Evolutionary conservation across 1,140 invertebrate genomes (phyloP).

Genomic region (Euura saliciscinereae): DNA sequence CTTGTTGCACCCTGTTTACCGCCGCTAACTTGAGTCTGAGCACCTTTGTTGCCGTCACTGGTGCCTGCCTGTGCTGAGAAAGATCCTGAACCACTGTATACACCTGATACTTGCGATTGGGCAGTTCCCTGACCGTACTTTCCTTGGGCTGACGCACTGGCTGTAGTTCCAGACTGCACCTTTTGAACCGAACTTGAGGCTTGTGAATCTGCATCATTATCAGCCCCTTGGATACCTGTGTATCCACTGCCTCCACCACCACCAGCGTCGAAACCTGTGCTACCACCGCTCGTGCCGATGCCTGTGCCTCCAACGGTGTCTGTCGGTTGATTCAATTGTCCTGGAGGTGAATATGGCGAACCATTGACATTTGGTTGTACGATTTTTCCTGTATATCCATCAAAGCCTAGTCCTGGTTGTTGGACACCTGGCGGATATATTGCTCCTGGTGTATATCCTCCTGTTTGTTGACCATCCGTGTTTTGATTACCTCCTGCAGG

Average conservation of each 20-base stretch:
- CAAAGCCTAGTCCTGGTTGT: too few relatives aligned
- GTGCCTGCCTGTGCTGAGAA: conserved; percentile 84
- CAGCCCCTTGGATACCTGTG: conserved; percentile 15
- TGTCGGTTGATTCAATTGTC: too few relatives aligned
- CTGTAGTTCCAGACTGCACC: conserved; percentile 71
- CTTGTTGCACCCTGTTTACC: conserved; percentile 75
- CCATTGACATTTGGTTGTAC: too few relatives aligned
- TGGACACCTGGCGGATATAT: too few relatives aligned
- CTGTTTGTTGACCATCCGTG: too few relatives aligned
- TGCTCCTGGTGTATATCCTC: too few relatives aligned
- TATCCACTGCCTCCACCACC: background rate
- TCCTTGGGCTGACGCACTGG: conserved; percentile 76
- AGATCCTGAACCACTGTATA: conserved; percentile 74
- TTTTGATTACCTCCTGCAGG: background rate
- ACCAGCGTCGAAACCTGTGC: too few relatives aligned
- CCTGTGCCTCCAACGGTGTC: too few relatives aligned
- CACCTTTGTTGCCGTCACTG: conserved; percentile 74
- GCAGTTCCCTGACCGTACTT: conserved; percentile 72
- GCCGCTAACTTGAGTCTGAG: conserved; percentile 75
- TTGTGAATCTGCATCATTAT: conserved; percentile 73
- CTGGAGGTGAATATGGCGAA: too few relatives aligned
- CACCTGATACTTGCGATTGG: conserved; percentile 80
- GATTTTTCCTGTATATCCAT: too few relatives aligned
- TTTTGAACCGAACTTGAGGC: conserved; percentile 74
- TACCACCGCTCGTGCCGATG: too few relatives aligned